Base-by-base conservation (phyloP, 2,797 vertebrate species). In the Darevskia nairensis region DNA sequence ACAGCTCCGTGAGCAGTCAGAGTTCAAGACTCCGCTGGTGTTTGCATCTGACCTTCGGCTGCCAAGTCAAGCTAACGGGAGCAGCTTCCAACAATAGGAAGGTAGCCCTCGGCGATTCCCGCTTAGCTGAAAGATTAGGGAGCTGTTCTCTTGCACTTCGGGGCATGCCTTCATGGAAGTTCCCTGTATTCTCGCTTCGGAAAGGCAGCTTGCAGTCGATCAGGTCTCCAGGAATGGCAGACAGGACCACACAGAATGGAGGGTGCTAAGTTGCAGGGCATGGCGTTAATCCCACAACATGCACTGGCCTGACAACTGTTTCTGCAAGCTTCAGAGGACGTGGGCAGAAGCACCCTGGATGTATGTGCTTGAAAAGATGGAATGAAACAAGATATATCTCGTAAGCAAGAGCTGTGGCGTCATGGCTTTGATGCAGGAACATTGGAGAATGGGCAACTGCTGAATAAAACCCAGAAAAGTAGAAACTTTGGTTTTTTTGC, bases 1-100 rank as follows among this genome's bases (percentile, higher is more conserved):
- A 89, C 6, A 78, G 90, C 88, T 86, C 39, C 32, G 83, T 74
- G 89, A 55, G 68, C 82, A 81, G 32, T 76, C 75, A 75, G 69
- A 87, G 46, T 69, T 17, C 10, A 27, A 39, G 55, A 82, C 10
- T 46, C 35, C 55, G 64, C 85, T 84, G 88, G 55, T 35, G 89
- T 69, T 85, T 93, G 79, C 41, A 80, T 1, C 29, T 68, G 27
- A 9, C 90, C 29, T 50, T 86, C 88, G 90, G 86, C 71, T 77
- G 89, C 89, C 61, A 0, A 1, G n/a, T 35, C 79, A 86, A 81
- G 27, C 29, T 82, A 80, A 89, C 41, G 6, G 71, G 8, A 41
- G 17, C 59, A 87, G 86, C 61, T 85, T 77, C 84, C 86, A 85
- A 78, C 76, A 61, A 80, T 13, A 32, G 15, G 27, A 72, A 71